Percentiles rank a stretch among this genome's conserved stretches.
phyloP scores from a whole-genome alignment of 2,113 vertebrate species.

The Nematolebias whitei region DNA sequence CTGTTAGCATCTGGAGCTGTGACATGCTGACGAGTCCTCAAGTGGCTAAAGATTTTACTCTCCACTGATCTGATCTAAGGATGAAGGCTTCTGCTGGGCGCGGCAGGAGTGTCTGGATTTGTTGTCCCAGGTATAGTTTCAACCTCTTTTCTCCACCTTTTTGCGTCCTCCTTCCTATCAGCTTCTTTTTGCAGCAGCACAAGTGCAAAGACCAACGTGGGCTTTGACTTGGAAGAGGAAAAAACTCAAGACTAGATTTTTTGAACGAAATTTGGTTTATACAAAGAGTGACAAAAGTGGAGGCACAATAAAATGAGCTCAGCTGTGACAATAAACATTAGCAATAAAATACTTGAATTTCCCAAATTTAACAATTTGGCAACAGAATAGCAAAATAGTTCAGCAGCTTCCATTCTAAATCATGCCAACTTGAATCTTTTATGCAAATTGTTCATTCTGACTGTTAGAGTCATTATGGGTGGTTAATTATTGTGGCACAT shows the following conservation, averaged over 20 bases:
- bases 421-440: conserved; percentile 12
- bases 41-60: conserved; percentile 71
- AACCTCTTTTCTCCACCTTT: conserved; percentile 6
- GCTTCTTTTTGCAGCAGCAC: conserved; percentile 14
- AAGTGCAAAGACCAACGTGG: conserved; percentile 42
- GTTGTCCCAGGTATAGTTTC: conserved; percentile 58
- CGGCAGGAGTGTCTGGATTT: conserved; percentile 45
- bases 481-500: conserved; percentile 32
- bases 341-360: conserved; percentile 41
- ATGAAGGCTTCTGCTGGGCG: conserved; percentile 44
- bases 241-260: conserved; percentile 16
- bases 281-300: not conserved
- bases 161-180: conserved; percentile 3
- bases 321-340: conserved; percentile 46
- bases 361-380: not conserved
- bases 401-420: too few species aligned
- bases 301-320: conserved; percentile 24
- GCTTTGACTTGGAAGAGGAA: not conserved
- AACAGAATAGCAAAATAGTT: too few species aligned
- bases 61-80: conserved; percentile 62
- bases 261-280: conserved; percentile 6
- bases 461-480: conserved; percentile 28
- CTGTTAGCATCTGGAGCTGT: conserved; percentile 70
- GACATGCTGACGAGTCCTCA: conserved; percentile 71
- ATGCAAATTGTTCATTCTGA: not conserved